Evolutionary conservation across 2,113 vertebrate genomes (phyloP).

Genomic region (Tiliqua scincoides): DNA sequence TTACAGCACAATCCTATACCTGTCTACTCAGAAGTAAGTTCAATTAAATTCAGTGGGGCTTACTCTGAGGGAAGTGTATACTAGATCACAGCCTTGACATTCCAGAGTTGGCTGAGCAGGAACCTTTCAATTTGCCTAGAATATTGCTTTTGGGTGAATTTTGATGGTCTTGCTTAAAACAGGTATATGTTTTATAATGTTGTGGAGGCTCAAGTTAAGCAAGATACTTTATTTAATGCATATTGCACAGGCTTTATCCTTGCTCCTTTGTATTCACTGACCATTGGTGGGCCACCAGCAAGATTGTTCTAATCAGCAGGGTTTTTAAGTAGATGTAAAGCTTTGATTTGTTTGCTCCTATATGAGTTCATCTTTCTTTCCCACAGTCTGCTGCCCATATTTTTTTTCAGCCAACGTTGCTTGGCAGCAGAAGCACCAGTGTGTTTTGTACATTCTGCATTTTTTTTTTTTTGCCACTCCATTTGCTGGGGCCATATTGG

Average conservation of each 20-base stretch:
- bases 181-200: neutral
- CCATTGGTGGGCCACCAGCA: conserved; percentile 24
- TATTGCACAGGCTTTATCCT: neutral
- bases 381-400: conserved; percentile 68
- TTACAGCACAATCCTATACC: no score
- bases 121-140: neutral
- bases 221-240: neutral
- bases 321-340: conserved; percentile 55
- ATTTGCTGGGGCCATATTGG: conserved; percentile 67
- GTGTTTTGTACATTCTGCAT: conserved; percentile 50
- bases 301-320: conserved; percentile 57
- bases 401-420: conserved; percentile 71
- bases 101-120: neutral
- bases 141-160: neutral
- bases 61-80: no score
- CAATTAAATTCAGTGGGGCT: no score
- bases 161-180: neutral
- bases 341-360: conserved; percentile 72
- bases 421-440: conserved; percentile 69
- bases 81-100: no score
- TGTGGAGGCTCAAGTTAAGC: neutral
- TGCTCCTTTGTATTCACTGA: neutral
- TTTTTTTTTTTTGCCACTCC: conserved; percentile 71
- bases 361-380: conserved; percentile 68
- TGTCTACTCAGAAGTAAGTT: no score